A percentile compares a stretch with the other conserved stretches of the same genome.
These are phyloP conservation scores for Heptranchias perlo DNA, from an alignment of 2,113 vertebrate species.

Conservation along the genomic window DNA sequence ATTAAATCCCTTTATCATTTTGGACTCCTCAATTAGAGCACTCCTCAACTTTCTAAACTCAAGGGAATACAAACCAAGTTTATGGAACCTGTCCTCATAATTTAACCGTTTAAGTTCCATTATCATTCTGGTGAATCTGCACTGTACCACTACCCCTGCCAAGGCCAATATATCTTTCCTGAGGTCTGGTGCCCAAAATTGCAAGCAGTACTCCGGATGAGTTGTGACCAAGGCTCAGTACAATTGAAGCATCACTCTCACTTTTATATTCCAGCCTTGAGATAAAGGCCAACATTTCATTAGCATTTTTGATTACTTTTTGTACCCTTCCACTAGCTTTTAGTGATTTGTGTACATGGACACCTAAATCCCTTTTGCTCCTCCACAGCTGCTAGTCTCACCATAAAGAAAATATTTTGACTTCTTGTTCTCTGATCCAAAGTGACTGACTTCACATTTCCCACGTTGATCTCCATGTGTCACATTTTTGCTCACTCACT, in stretches of 20 bases:
- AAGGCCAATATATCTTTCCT: no score
- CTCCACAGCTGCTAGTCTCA: neutral
- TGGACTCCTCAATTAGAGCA: neutral
- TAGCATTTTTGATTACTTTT: neutral
- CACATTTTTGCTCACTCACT: neutral
- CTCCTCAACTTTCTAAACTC: neutral
- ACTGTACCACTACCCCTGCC: neutral
- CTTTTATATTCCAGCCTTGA: neutral
- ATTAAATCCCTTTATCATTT: neutral
- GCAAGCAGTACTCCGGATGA: neutral
- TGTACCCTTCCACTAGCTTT: neutral
- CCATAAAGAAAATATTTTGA: neutral
- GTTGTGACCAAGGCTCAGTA: neutral
- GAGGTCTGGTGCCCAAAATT: no score
- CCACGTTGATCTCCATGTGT: neutral
- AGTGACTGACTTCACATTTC: neutral
- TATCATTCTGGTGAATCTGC: neutral
- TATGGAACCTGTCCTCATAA: no score
- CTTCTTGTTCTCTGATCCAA: neutral
- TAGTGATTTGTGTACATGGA: neutral
- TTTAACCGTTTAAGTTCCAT: no score
- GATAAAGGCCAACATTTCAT: neutral
- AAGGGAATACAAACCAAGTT: no score
- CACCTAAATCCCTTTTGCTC: neutral
- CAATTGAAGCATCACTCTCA: neutral